Conservation (phyloP, 2,113 vertebrate genomes). For the Dromaius novaehollandiae region DNA sequence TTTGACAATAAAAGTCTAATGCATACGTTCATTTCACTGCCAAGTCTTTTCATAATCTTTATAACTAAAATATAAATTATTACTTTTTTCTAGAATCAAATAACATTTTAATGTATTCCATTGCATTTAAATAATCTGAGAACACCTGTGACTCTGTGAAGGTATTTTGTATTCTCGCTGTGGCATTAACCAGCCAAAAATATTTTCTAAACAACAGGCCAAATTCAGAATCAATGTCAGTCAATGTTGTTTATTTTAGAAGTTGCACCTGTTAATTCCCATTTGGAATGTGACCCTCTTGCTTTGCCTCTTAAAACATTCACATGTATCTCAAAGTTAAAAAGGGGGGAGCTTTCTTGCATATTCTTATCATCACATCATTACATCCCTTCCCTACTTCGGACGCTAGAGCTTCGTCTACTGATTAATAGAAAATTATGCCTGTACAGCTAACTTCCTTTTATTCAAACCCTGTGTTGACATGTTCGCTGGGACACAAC, state of each 20-base stretch:
- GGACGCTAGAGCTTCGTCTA: background rate
- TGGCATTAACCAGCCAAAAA: background rate
- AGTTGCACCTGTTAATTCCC: background rate
- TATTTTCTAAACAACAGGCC: background rate
- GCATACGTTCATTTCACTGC: background rate
- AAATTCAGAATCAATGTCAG: background rate
- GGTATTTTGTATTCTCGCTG: background rate
- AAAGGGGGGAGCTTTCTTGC: background rate
- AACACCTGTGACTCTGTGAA: background rate
- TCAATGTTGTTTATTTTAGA: background rate
- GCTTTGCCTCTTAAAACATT: background rate
- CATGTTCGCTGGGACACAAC: background rate
- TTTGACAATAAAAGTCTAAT: background rate
- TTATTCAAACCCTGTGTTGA: background rate
- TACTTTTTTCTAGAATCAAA: background rate
- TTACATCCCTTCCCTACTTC: background rate
- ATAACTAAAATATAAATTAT: background rate
- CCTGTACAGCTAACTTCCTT: background rate
- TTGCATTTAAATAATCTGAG: background rate
- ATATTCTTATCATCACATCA: background rate
- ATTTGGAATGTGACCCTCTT: background rate
- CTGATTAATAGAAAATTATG: background rate
- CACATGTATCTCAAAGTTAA: background rate
- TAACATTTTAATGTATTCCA: background rate
- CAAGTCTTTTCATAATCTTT: background rate